Base-by-base conservation (phyloP, 2,797 vertebrate genomes). In the Notamacropus eugenii region DNA sequence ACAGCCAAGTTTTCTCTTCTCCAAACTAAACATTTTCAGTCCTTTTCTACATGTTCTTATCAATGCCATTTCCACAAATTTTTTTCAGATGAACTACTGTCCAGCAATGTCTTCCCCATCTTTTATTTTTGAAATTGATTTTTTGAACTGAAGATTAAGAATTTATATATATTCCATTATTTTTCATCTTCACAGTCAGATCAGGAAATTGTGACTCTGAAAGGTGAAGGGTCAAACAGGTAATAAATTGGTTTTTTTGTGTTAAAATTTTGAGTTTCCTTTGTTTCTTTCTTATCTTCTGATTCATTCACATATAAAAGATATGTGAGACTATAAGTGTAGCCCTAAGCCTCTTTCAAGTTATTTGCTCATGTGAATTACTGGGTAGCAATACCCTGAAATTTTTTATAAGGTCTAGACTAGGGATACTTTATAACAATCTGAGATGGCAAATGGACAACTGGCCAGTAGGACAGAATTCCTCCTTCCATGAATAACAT, bases 401-500 rank as follows among this genome's bases (percentile, higher is more conserved):
- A 24, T 91, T 55, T 90, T 92, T 27, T 90, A 1, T 58, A 94
- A 95, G 27, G 58, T 8, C 57, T 55, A 58, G 3, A 34, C 2
- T 0, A 54, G 50, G 12, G 50, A 93, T 52, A 29, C 50, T 16
- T 16, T 40, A 31, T 34, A 90, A 91, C 96, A 95, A 55, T 82
- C 55, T 55, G 92, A 82, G 50, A 56, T 34, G 52, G 9, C 54
- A 58, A 52, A 82, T 16, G 22, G 62, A 55, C 93, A 95, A 92
- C 62, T 34, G 28, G 55, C 57, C 16, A 90, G 52, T 93, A 92
- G 28, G 40, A 40, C 40, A 95, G 55, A 91, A 91, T 55, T 87
- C 31, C 90, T 92, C 74, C 52, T 92, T 93, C 93, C 52, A 13
- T 91, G 74, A 91, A 54, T 87, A 55, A 90, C 28, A 93, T 58